Base-by-base conservation (phyloP, 2,888 invertebrate species). In the Sarcophaga carnaria region DNA sequence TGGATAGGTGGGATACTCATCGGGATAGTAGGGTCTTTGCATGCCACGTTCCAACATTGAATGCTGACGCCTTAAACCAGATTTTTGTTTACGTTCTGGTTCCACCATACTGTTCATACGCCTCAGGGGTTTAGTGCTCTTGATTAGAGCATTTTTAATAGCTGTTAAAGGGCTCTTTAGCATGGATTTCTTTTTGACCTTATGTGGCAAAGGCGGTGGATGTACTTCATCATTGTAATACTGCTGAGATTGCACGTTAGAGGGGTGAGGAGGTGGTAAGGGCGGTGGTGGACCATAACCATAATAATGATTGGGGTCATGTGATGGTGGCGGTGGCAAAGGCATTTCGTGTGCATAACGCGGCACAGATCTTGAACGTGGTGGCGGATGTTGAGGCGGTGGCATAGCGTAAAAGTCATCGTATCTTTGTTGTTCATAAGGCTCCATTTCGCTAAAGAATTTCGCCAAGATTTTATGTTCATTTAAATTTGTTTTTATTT, bases 61-160 rank as follows among this genome's bases (percentile, higher is more conserved):
- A 77, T 93, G 92, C 86, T 94, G 94, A 1, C 93, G 91, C 1
- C 93, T 89, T 12, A 94, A 78, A 22, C 88, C 88, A 2, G 92
- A 92, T 77, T 92, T 92, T 11, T 91, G 90, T 64, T 91, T 92
- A n/a, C 92, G 90, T 64, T 93, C 92, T 63, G 92, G 92, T 74
- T 94, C 94, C 54, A 92, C 92, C 93, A 93, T 93, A 85, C 94
- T 93, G 63, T 93, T 93, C 92, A 94, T 94, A 20, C 94, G 91
- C 2, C 93, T 89, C 79, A 93, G 82, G 0, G 93, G 93, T 3
- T 93, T 90, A 3, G 93, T 94, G 1, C 92, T 89, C 86, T 93
- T 93, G 3, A 93, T 91, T 11, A 94, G 88, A 0, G 93, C 94
- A 88, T 93, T 93, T 88, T 94, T 94, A 3, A 94, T 89, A 0